phyloP scores from a whole-genome alignment of 2,113 vertebrate species.

The Colaptes auratus region DNA sequence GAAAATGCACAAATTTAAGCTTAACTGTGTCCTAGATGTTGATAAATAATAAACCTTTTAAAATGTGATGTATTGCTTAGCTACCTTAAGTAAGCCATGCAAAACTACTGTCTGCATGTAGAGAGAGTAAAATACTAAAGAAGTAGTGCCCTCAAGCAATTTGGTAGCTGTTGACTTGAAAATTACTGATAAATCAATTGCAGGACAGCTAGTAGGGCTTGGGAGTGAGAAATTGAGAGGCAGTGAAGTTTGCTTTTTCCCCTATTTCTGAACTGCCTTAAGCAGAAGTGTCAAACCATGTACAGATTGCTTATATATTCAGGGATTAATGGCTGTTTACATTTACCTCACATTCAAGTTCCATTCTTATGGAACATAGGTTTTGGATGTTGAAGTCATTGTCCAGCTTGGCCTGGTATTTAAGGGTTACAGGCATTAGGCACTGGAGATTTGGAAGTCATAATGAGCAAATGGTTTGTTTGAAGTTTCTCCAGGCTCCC shows the following conservation, averaged over 20 bases:
- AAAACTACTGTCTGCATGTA: neutral
- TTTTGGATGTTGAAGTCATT: neutral
- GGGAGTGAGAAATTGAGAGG: neutral
- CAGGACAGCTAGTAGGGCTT: neutral
- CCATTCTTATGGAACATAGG: neutral
- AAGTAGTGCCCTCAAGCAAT: neutral
- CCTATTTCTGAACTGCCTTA: neutral
- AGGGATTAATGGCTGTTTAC: neutral
- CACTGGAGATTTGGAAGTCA: neutral
- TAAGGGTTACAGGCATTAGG: neutral
- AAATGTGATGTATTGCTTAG: neutral
- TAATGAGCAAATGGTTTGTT: neutral
- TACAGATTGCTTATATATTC: neutral
- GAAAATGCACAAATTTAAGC: neutral
- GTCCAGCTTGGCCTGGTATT: neutral
- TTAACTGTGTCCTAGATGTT: fast-evolving
- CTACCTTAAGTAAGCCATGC: neutral
- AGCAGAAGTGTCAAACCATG: neutral
- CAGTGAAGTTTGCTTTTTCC: neutral
- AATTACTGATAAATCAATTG: neutral
- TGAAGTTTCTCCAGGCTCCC: neutral
- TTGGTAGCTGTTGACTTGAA: neutral
- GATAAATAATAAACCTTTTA: neutral
- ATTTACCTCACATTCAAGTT: neutral
- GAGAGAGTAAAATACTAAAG: neutral